Evolutionary conservation across 2,797 vertebrate genomes (phyloP).

Genomic region (Selene dorsalis): DNA sequence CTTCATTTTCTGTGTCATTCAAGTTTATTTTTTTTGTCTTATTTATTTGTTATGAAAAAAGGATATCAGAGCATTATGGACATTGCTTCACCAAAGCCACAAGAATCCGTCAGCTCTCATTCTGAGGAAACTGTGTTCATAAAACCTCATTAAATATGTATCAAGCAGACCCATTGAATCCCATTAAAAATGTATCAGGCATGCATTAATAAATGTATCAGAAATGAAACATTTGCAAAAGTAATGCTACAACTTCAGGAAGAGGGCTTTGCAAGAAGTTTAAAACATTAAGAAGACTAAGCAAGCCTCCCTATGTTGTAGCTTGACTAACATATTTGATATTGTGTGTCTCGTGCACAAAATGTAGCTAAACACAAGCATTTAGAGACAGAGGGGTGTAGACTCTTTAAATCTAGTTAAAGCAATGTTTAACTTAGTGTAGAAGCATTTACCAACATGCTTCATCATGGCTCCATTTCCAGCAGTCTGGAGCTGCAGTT

Average conservation of each 20-base stretch:
- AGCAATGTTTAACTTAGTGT: slow-evolving; percentile 68
- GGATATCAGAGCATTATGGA: slow-evolving; percentile 43
- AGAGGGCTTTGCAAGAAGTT: slow-evolving; percentile 55
- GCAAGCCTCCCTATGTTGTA: slow-evolving; percentile 25
- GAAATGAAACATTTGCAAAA: slow-evolving; percentile 66
- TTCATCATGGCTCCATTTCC: slow-evolving; percentile 25
- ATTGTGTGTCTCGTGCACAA: slow-evolving; percentile 46
- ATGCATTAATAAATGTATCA: slow-evolving; percentile 73
- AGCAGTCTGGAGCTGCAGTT: slow-evolving; percentile 8
- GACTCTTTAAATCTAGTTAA: slow-evolving; percentile 49
- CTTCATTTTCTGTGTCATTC: slow-evolving; percentile 53
- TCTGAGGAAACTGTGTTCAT: slow-evolving; percentile 57
- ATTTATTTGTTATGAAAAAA: slow-evolving; percentile 67
- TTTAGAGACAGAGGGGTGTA: slow-evolving; percentile 5
- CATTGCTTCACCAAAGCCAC: slow-evolving; percentile 42
- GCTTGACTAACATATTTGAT: slow-evolving; percentile 43
- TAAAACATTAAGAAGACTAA: slow-evolving; percentile 43
- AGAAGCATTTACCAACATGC: slow-evolving; percentile 35
- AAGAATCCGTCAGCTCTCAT: slow-evolving; percentile 49
- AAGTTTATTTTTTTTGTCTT: slow-evolving; percentile 39
- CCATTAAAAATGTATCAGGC: slow-evolving; percentile 74
- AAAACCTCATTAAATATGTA: slow-evolving; percentile 68
- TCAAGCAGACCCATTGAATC: slow-evolving; percentile 66
- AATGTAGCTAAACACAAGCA: slow-evolving; percentile 25
- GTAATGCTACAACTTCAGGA: slow-evolving; percentile 54